Evolutionary conservation across 2,888 invertebrate species (phyloP).

Genomic region (Physocephala rufipes): DNA sequence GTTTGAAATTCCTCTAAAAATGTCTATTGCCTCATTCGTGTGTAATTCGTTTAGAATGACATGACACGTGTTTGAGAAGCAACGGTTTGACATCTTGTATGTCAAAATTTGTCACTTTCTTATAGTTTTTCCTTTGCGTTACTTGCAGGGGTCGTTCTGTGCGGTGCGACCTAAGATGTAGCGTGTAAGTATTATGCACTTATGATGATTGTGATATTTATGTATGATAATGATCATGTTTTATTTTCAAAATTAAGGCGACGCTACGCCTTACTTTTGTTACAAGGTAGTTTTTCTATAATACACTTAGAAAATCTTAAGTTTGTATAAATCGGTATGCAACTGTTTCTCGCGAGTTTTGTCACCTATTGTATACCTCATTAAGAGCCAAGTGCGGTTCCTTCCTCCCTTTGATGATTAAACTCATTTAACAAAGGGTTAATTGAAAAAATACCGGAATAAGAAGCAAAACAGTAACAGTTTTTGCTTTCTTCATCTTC

Average conservation of each 20-base stretch:
- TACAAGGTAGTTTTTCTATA: no score
- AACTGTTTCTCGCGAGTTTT: background rate
- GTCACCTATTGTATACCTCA: background rate
- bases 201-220: no score
- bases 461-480: conserved; percentile 2
- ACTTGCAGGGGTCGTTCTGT: no score
- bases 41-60: conserved; percentile 57
- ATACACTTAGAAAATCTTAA: no score
- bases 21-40: conserved; percentile 1
- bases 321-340: no score
- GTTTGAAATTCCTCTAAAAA: background rate
- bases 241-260: background rate
- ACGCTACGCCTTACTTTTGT: no score
- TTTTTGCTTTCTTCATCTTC: conserved; percentile 4
- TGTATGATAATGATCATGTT: no score
- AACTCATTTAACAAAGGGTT: conserved; percentile 32
- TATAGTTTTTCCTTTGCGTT: no score
- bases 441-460: conserved; percentile 23
- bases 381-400: background rate
- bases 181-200: no score
- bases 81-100: conserved; percentile 56
- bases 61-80: conserved; percentile 59
- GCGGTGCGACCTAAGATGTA: no score
- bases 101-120: conserved; percentile 50
- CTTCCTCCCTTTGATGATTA: conserved; percentile 26